Evolutionary conservation across 2,888 invertebrate genomes (phyloP).

Genomic region (Archaeoteleia sp.): DNA sequence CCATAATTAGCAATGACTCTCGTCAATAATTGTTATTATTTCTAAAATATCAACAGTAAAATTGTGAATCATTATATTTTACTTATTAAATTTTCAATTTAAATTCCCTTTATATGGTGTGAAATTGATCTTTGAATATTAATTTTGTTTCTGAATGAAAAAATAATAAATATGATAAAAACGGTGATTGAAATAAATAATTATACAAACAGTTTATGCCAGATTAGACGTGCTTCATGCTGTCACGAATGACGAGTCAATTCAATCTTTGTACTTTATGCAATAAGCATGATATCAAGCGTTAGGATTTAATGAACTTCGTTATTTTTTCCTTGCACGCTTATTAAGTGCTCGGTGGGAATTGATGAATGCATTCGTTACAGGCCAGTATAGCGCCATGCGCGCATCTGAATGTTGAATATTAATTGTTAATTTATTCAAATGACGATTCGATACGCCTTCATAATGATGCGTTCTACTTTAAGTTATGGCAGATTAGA

Average conservation of each 20-base stretch:
- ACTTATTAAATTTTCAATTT: too few relatives aligned
- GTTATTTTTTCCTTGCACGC: constrained; percentile 33
- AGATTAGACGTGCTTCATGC: constrained; percentile 25
- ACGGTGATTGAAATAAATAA: constrained; percentile 21
- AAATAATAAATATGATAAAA: constrained; percentile 14
- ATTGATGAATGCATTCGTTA: constrained; percentile 41
- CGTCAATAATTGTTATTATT: too few relatives aligned
- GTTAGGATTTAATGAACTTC: constrained; percentile 41
- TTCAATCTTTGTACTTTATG: constrained; percentile 17
- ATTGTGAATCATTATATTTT: too few relatives aligned
- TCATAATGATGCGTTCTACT: constrained; percentile 35
- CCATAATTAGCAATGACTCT: too few relatives aligned
- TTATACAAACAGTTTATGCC: constrained; percentile 27
- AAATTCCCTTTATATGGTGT: too few relatives aligned
- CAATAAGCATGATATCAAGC: constrained; percentile 23
- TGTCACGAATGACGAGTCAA: constrained; percentile 40
- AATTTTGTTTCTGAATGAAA: too few relatives aligned
- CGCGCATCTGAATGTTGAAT: constrained; percentile 43
- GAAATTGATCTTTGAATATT: too few relatives aligned
- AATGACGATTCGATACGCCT: constrained; percentile 40
- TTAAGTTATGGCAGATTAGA: constrained; percentile 29
- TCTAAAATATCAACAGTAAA: too few relatives aligned
- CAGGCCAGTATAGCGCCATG: constrained; percentile 30
- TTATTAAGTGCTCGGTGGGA: constrained; percentile 25
- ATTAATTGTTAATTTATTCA: constrained; percentile 52